These are phyloP conservation scores for Fissipunctia ypsillon DNA, from an alignment of 2,888 invertebrate genomes.

Conservation along the genomic window DNA sequence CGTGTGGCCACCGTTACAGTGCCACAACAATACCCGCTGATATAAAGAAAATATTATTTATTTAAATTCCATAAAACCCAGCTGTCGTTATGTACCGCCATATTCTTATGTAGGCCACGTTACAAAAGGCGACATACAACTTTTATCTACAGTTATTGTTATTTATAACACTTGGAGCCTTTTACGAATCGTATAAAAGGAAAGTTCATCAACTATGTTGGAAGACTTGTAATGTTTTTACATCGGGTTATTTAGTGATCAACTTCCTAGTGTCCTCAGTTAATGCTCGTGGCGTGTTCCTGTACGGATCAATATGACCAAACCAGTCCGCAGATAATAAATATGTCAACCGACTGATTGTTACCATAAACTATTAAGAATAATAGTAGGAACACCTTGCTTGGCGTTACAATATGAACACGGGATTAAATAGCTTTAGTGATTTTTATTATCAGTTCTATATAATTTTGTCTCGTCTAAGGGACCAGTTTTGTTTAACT, in stretches of 20 bases:
- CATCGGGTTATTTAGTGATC: slow-evolving; percentile 46
- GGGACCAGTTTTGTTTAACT: slow-evolving; percentile 8
- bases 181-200: slow-evolving; percentile 67
- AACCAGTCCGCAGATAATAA: slow-evolving; percentile 59
- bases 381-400: slow-evolving; percentile 52
- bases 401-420: slow-evolving; percentile 39
- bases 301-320: slow-evolving; percentile 56
- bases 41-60: slow-evolving; percentile 91
- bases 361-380: slow-evolving; percentile 59
- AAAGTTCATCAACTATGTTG: slow-evolving; percentile 68
- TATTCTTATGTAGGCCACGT: slow-evolving; percentile 80
- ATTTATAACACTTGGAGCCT: slow-evolving; percentile 73
- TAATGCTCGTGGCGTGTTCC: slow-evolving; percentile 40
- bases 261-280: slow-evolving; percentile 56
- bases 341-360: slow-evolving; percentile 57
- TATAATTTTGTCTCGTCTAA: slow-evolving; percentile 23
- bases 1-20: slow-evolving; percentile 88
- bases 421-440: slow-evolving; percentile 34
- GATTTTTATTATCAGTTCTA: slow-evolving; percentile 41
- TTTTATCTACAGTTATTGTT: slow-evolving; percentile 77
- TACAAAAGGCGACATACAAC: slow-evolving; percentile 73
- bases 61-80: slow-evolving; percentile 87
- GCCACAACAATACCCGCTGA: slow-evolving; percentile 88
- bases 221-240: slow-evolving; percentile 37
- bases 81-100: slow-evolving; percentile 82